A percentile compares a stretch with the other conserved stretches of the same genome.
phyloP scores from a whole-genome alignment of 2,888 invertebrate genomes.

The Lasioglossum leucozonium region DNA sequence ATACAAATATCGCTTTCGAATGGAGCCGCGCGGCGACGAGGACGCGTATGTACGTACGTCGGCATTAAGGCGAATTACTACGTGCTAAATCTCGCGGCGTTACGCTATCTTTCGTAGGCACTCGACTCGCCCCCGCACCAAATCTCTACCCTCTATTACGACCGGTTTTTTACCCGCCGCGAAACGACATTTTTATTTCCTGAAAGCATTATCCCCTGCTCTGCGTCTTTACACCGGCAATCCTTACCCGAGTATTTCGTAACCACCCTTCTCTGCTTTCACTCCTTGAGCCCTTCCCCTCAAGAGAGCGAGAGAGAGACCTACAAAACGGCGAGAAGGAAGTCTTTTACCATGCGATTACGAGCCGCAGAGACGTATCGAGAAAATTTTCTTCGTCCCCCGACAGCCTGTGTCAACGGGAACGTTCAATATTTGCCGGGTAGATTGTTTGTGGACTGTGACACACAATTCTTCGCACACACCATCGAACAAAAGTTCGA shows the following conservation, averaged over 20 bases:
- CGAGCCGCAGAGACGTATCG: not conserved
- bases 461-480: not conserved
- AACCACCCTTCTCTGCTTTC: not conserved
- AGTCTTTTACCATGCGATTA: constrained; percentile 7
- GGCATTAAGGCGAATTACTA: constrained; percentile 68
- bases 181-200: constrained; percentile 70
- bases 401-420: not conserved
- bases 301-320: no score
- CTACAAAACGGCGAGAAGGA: constrained; percentile 16
- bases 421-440: constrained; percentile 2
- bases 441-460: constrained; percentile 2
- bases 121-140: constrained; percentile 41
- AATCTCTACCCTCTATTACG: constrained; percentile 52
- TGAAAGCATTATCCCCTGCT: constrained; percentile 61
- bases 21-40: constrained; percentile 41
- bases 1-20: constrained; percentile 62
- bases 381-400: not conserved
- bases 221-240: constrained; percentile 36
- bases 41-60: constrained; percentile 52
- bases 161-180: constrained; percentile 32
- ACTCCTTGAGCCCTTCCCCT: no score
- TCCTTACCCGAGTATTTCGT: constrained; percentile 41
- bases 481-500: not conserved
- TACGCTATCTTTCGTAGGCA: constrained; percentile 63
- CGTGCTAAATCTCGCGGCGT: constrained; percentile 64